Base-by-base conservation (phyloP, 2,797 vertebrate species). In the Sebastolobus alascanus region DNA sequence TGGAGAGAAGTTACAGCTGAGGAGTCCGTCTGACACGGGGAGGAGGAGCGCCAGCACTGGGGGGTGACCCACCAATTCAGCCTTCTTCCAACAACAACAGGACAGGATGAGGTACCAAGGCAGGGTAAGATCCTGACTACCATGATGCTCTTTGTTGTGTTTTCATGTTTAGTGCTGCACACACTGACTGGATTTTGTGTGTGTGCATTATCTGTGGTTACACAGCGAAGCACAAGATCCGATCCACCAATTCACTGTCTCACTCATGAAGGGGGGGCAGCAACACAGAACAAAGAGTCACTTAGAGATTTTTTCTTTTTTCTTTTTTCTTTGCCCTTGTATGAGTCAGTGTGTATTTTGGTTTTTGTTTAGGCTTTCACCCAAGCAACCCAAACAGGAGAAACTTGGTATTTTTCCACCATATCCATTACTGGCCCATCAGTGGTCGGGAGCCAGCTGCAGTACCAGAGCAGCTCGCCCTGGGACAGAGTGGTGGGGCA, bases 101-200 rank as follows among this genome's bases (percentile, higher is more conserved):
- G 80, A 87, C 89, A 94, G 89, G 88, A 95, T 95, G 95, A 95
- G 94, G 88, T 95, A 95, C 90, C 94, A 93, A 84, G 92, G 85
- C 86, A 93, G 92, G 94, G 95, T 95, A 95, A 95, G 95, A 77
- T 80, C 84, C 58, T 18, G 46, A 75, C 18, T 25, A 22, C 82
- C 69, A 52, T 68, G 69, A 84, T 89, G 86, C 74, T 83, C 20
- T 25, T 84, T 88, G 52, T 77, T 74, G 43, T 84, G 52, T 80
- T 72, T 78, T 61, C 13, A 82, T 68, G 37, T 65, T 37, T n/a
- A 35, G 31, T 66, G 58, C 54, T 38, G 38, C 71, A 69, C 61
- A 68, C 40, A 56, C 22, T 68, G 33, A 60, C 35, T 75, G 27
- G 8, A 58, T 80, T 77, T 40, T 31, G 20, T 54, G 9, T 37